Evolutionary conservation across 2,888 invertebrate species (phyloP).

Genomic region (Clistopyga incitator): DNA sequence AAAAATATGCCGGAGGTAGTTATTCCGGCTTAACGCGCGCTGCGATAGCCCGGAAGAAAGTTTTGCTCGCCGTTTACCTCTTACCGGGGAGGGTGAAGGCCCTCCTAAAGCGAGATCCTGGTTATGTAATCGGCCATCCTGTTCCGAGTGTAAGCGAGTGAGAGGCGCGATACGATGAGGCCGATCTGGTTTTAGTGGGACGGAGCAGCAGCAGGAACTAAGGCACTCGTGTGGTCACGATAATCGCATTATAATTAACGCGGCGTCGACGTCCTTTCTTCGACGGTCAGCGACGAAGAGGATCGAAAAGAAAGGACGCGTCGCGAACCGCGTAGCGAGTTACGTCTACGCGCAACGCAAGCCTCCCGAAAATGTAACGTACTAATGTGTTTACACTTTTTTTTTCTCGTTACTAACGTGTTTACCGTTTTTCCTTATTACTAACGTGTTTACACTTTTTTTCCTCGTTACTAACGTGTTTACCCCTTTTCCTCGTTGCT

Average conservation of each 20-base stretch:
- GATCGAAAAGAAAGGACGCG: slow-evolving; percentile 14
- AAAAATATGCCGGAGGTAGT: neutral
- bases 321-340: slow-evolving; percentile 1
- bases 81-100: slow-evolving; percentile 54
- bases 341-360: neutral
- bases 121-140: slow-evolving; percentile 50
- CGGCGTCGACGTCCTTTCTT: neutral
- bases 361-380: slow-evolving; percentile 1
- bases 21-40: slow-evolving; percentile 32
- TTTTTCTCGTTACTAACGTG: neutral
- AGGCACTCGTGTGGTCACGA: slow-evolving; percentile 30
- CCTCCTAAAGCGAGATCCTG: slow-evolving; percentile 28
- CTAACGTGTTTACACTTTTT: too few species aligned
- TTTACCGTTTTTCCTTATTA: neutral
- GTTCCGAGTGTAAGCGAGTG: slow-evolving; percentile 38
- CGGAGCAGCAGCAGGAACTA: neutral
- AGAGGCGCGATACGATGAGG: slow-evolving; percentile 41
- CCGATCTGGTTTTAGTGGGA: slow-evolving; percentile 6
- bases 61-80: slow-evolving; percentile 51
- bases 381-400: too few species aligned
- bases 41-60: slow-evolving; percentile 59
- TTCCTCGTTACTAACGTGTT: too few species aligned
- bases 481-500: too few species aligned
- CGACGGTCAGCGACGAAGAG: slow-evolving; percentile 53
- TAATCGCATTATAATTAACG: slow-evolving; percentile 48